phyloP scores from a whole-genome alignment of 1,140 invertebrate species.

The Cotesia vestalis region DNA sequence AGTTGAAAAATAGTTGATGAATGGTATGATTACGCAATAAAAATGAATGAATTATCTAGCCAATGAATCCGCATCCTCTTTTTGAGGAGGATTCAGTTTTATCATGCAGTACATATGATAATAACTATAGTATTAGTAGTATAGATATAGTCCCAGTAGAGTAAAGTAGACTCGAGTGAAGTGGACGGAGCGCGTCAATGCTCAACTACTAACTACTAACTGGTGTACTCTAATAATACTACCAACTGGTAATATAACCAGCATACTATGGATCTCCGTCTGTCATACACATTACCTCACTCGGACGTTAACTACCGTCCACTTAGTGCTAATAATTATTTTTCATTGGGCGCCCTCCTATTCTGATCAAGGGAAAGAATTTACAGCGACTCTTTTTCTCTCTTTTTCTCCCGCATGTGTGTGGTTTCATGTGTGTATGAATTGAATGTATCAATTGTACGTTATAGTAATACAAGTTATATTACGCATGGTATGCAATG shows the following conservation, averaged over 20 bases:
- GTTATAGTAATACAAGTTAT: too few relatives aligned
- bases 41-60: constrained; percentile 63
- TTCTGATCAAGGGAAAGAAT: constrained; percentile 14
- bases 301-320: constrained; percentile 57
- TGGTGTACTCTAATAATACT: too few relatives aligned
- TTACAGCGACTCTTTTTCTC: not conserved
- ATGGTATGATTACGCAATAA: constrained; percentile 59
- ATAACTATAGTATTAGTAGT: too few relatives aligned
- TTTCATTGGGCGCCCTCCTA: constrained; percentile 58
- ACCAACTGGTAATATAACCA: too few relatives aligned
- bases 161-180: too few relatives aligned
- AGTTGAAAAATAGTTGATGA: not conserved
- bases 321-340: constrained; percentile 66
- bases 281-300: constrained; percentile 6
- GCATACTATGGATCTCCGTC: too few relatives aligned
- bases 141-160: too few relatives aligned
- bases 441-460: not conserved
- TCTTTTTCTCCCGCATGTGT: not conserved
- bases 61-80: constrained; percentile 65
- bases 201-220: too few relatives aligned
- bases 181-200: too few relatives aligned
- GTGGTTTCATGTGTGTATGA: constrained; percentile 6
- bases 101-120: constrained; percentile 23
- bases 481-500: not conserved
- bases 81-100: constrained; percentile 33